These are phyloP conservation scores for Trypoxylus dichotomus DNA, from an alignment of 1,140 invertebrate species.

Conservation along the genomic window DNA sequence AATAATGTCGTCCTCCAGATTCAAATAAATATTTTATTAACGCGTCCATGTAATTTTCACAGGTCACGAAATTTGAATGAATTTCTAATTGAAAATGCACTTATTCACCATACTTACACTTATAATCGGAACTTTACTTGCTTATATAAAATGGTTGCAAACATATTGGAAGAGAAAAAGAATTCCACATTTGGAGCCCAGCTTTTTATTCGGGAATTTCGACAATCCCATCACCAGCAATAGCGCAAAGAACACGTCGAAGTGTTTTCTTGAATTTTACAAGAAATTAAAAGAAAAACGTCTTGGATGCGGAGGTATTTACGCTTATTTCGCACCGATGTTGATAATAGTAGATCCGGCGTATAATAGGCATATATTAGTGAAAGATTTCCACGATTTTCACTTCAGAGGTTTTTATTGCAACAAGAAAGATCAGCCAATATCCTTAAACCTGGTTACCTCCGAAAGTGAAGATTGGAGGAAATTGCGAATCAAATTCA, in stretches of 20 bases:
- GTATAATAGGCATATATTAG: slow-evolving; percentile 61
- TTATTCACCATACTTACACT: too few species aligned
- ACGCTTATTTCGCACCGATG: slow-evolving; percentile 55
- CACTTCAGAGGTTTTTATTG: slow-evolving; percentile 52
- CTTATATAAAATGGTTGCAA: not conserved
- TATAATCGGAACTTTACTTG: too few species aligned
- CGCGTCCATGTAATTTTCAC: too few species aligned
- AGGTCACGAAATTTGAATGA: too few species aligned
- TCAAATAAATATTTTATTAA: too few species aligned
- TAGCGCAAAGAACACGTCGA: slow-evolving; percentile 38
- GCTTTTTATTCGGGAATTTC: slow-evolving; percentile 50
- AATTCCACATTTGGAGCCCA: slow-evolving; percentile 49
- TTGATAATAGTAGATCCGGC: slow-evolving; percentile 59
- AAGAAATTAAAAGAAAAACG: slow-evolving; percentile 37
- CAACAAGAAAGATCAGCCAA: not conserved
- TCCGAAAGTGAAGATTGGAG: slow-evolving; percentile 6
- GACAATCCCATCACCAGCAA: slow-evolving; percentile 35
- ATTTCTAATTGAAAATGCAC: too few species aligned
- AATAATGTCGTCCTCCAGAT: too few species aligned
- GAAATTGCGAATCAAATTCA: not conserved
- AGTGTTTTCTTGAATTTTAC: slow-evolving; percentile 45
- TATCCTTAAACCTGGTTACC: not conserved
- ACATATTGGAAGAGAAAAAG: slow-evolving; percentile 52
- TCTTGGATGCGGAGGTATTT: slow-evolving; percentile 52
- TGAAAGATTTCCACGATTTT: slow-evolving; percentile 57